Base-by-base conservation (phyloP, 92 coral and sea anemone species). In the Paragorgia papillata region DNA sequence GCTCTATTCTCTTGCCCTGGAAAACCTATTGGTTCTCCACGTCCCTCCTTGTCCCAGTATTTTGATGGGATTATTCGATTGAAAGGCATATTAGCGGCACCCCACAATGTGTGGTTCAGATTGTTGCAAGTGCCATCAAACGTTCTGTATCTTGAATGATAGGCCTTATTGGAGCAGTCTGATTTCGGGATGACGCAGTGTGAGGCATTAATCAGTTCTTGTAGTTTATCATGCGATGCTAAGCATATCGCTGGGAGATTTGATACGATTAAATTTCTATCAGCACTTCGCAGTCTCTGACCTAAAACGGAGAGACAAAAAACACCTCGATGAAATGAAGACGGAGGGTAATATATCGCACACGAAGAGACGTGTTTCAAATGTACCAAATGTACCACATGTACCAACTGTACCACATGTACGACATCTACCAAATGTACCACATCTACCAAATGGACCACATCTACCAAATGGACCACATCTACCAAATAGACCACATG, bases 111-210 rank as follows among this genome's bases (percentile, higher is more conserved):
- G 60, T 89, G 60, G 13, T 89, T 86, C 1, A 87, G 85, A 37
- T 91, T 94, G 70, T 94, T 94, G 66, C 98, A 94, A 22, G 95
- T 89, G 9, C 98, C 98, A 41, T 94, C 98, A 59, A 91, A 81
- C 10, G 94, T 84, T 39, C 98, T 70, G 86, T 73, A 94, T 67
- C 76, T 85, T 9, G 89, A 75, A 40, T 92, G 91, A 57, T 80
- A 86, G 31, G 82, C 84, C 22, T 53, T 62, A 57, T 94, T 89
- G 2, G 98, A 86, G 64, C 98, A 94, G 83, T 94, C 75, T 22
- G 87, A 92, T 68, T 65, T 62, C 0, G 94, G 97, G n/a, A 69
- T 62, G 0, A 91, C 59, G 40, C 98, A 94, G 35, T 85, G 88
- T 48, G 90, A 67, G 17, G 86, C 87, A 63, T 90, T 89, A 54